Percentiles rank a stretch among this genome's conserved stretches.
Conservation (phyloP, 92 coral and sea anemone genomes). For the Plumapathes pennacea region DNA sequence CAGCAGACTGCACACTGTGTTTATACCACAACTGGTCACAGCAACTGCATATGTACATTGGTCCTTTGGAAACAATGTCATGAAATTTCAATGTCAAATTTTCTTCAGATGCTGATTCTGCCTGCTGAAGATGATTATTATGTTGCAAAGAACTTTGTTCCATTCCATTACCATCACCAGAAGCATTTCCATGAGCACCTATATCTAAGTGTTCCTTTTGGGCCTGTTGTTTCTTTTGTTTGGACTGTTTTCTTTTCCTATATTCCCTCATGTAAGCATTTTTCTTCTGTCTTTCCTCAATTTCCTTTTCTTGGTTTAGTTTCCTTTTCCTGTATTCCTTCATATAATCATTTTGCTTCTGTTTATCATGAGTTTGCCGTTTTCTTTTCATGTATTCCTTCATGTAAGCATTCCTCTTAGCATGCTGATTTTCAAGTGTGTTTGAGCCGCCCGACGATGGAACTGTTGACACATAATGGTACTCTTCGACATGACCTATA, state of each 20-base stretch:
- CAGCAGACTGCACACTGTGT: constrained; percentile 34
- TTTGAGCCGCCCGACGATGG: constrained; percentile 5
- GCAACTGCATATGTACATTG: constrained; percentile 58
- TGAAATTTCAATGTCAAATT: constrained; percentile 46
- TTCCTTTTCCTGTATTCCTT: constrained; percentile 18
- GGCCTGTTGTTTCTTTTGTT: constrained; percentile 7
- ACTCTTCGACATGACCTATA: constrained; percentile 39
- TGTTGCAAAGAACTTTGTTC: constrained; percentile 6
- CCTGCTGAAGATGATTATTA: constrained; percentile 3
- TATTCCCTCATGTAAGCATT: constrained; percentile 30
- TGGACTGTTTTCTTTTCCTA: constrained; percentile 7
- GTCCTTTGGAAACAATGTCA: constrained; percentile 50
- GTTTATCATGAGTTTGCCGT: constrained; percentile 19
- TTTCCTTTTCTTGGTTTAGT: constrained; percentile 6
- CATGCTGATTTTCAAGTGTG: background rate
- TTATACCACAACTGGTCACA: constrained; percentile 70
- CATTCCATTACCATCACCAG: too few species aligned
- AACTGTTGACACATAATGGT: constrained; percentile 31
- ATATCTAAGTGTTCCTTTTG: constrained; percentile 4
- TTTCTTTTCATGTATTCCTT: constrained; percentile 42
- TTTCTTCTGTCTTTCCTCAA: constrained; percentile 5
- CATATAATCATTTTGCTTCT: constrained; percentile 10
- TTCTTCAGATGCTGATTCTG: constrained; percentile 4
- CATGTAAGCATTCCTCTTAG: constrained; percentile 41
- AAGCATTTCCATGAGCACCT: background rate